Evolutionary conservation across 2,797 vertebrate species (phyloP), one percentile per base, ranked within the genome.

Genomic region (Sebastes kiyomatsui): DNA sequence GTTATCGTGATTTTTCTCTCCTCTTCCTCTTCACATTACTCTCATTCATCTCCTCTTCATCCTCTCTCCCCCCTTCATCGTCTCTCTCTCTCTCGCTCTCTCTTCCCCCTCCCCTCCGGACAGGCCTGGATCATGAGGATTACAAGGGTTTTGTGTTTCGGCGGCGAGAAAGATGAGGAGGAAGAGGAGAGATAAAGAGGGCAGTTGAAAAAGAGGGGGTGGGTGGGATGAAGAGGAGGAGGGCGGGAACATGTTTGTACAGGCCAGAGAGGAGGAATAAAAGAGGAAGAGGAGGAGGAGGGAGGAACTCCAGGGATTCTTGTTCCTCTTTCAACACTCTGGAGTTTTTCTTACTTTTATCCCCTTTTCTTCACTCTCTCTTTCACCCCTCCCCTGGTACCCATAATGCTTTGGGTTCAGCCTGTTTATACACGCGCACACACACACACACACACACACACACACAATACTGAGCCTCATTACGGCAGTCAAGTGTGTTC

Each of bases 71-170:
- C 33, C 46, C 49, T 12, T 60, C 68, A 32, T 11, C 7, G 6
- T n/a, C 14, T 23, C 33, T 23, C 62, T 11, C 23, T 56, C 62
- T 2, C 58, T 7, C 30, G 2, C 35, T 58, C 46, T 58, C 12
- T 74, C 61, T 32, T 42, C 62, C 42, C 75, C 77, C 16, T 72
- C 73, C 89, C 87, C 87, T 85, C 86, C 2, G 80, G 87, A 87
- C 89, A 22, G 87, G 67, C 87, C 71, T 6, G 87, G 86, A 88
- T 92, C 84, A 67, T 5, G 81, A 79, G 92, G 93, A 94, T 93
- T 92, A 90, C 90, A 90, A 87, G 89, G 91, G 92, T 92, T 94
- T 94, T 94, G 84, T 92, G 84, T 94, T 94, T 92, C 90, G 88
- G 86, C 3, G 1, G 84, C 32, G 67, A 80, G 92, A 89, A 85